Base-by-base conservation (phyloP, 1,140 invertebrate species). In the Ceratitis capitata region DNA sequence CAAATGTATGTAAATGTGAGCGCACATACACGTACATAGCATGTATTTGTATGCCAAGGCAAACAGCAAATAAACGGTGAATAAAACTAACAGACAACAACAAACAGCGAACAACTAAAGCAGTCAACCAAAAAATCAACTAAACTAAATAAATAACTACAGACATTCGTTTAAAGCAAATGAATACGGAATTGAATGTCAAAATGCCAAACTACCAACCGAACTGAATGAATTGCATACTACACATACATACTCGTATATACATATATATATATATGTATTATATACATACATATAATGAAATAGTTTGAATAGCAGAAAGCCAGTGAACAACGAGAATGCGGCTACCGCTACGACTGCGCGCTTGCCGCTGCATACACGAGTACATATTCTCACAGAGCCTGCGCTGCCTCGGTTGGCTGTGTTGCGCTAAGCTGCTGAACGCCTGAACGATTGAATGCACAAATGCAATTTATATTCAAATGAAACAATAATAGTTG, bases 381-480 rank as follows among this genome's bases (percentile, higher is more conserved):
- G 58, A 23, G n/a, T n/a, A n/a, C n/a, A n/a, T n/a, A n/a, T n/a
- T n/a, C n/a, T n/a, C n/a, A n/a, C n/a, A n/a, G n/a, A 6, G 58
- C 19, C 23, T 32, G 2, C 12, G 58, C 58, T 64, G 58, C 64
- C 35, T n/a, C n/a, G 32, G 16, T 29, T 19, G 16, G 64, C 32
- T 69, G 64, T 12, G 16, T 53, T 53, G 23, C n/a, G n/a, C 61
- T 35, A 12, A 35, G 69, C 39, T 47, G 69, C 39, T 78, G 69
- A 45, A 74, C n/a, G 69, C 69, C 69, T 35, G 61, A 64, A 69
- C 61, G 69, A 78, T 78, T 78, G 69, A 78, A 78, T 78, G 69
- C 69, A 78, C 69, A 78, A 78, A 78, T 78, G 69, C 69, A 78
- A 78, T 78, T 78, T 78, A 78, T 78, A 78, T 78, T 78, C 69